Percentiles rank a stretch among this genome's conserved stretches.
These are phyloP conservation scores for Danio aesculapii DNA, from an alignment of 2,797 vertebrate genomes.

Conservation along the genomic window DNA sequence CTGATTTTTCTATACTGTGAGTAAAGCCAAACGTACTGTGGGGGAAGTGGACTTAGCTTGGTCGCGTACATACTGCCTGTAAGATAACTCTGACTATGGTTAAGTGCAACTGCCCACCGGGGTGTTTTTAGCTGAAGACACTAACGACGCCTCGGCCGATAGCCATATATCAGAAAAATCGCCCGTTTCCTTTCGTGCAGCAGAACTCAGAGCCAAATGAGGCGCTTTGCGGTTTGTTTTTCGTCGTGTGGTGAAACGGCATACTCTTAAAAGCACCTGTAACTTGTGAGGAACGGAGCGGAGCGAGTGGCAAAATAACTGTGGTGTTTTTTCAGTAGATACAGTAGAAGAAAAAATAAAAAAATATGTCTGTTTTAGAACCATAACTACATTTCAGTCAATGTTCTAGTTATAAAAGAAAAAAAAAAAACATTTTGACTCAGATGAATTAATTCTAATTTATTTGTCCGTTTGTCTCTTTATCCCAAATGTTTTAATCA, in stretches of 20 bases:
- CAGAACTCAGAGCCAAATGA: constrained; percentile 61
- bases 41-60: constrained; percentile 47
- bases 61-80: constrained; percentile 59
- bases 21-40: constrained; percentile 64
- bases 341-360: constrained; percentile 61
- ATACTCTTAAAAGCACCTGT: constrained; percentile 68
- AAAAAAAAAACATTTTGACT: constrained; percentile 61
- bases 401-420: constrained; percentile 70
- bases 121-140: constrained; percentile 40
- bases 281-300: constrained; percentile 58
- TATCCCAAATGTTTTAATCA: constrained; percentile 72
- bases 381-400: constrained; percentile 71
- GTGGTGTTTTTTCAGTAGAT: constrained; percentile 72
- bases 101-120: constrained; percentile 31
- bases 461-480: constrained; percentile 68
- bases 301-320: constrained; percentile 50
- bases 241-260: constrained; percentile 66
- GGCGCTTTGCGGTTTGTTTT: constrained; percentile 61
- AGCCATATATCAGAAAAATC: constrained; percentile 57
- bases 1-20: constrained; percentile 62
- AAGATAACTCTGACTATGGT: constrained; percentile 41
- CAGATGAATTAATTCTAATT: constrained; percentile 68
- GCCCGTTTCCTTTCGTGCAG: constrained; percentile 48
- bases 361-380: constrained; percentile 65
- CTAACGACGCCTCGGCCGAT: constrained; percentile 45